Base-by-base conservation (phyloP, 2,888 invertebrate species). In the Drosophila greeni region DNA sequence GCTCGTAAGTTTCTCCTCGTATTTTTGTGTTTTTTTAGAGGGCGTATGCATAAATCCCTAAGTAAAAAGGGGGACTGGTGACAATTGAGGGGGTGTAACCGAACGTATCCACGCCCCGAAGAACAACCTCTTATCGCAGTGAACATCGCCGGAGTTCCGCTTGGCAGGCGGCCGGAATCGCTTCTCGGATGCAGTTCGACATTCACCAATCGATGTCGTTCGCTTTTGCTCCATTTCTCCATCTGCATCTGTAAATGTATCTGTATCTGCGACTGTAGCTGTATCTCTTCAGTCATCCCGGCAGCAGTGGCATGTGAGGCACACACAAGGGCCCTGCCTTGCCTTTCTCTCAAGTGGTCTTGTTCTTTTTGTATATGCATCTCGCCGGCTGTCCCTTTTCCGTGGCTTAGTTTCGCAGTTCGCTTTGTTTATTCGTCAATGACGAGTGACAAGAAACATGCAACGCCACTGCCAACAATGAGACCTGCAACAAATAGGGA, bases 351-450 rank as follows among this genome's bases (percentile, higher is more conserved):
- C 67, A 67, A 67, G 70, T 69, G 70, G 55, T 36, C 51, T 58
- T 59, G 56, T 56, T 47, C 66, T 72, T 79, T 80, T 75, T 75
- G 78, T 81, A 67, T 80, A 76, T 82, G 82, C 84, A 79, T 84
- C 84, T 84, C 75, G 75, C 39, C 54, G 23, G 33, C 45, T 57
- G 58, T 45, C 45, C 48, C 43, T 33, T 33, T 57, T 43, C 40
- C 58, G 55, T 67, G 66, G 66, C n/a, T 66, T 76, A 64, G 64
- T 53, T 75, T 70, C 72, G 70, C 66, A 54, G 51, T 70, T 36
- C 59, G 66, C 84, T 65, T 80, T 80, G 84, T 84, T 84, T 84
- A 79, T 66, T 73, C 82, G 76, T 82, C 84, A 80, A 82, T 82
- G 84, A 70, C 66, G 72, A 74, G 73, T 76, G 84, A 81, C 84